Evolutionary conservation across 2,888 invertebrate genomes (phyloP).

Genomic region (Seira musarum): DNA sequence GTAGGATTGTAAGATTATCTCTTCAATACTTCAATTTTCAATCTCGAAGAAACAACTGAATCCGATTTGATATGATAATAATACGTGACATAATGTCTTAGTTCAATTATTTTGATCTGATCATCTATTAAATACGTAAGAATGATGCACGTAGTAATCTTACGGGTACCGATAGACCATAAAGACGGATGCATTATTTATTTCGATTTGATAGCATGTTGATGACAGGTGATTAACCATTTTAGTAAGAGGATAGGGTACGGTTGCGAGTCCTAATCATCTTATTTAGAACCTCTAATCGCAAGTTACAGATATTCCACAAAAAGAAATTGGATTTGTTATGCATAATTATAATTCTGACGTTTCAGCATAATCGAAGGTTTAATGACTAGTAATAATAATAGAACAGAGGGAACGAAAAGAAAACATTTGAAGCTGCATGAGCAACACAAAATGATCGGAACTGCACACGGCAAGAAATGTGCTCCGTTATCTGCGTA

Average conservation of each 20-base stretch:
- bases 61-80: too few relatives aligned
- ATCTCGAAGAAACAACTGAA: too few relatives aligned
- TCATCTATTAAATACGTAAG: background rate
- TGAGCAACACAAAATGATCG: background rate
- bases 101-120: background rate
- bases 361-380: too few relatives aligned
- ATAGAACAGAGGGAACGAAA: background rate
- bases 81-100: background rate
- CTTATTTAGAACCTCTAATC: background rate
- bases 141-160: too few relatives aligned
- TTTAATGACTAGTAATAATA: too few relatives aligned
- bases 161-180: too few relatives aligned
- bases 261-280: too few relatives aligned
- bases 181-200: too few relatives aligned
- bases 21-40: too few relatives aligned
- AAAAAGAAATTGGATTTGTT: background rate
- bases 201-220: too few relatives aligned
- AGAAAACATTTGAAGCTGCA: background rate
- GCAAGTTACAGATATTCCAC: background rate
- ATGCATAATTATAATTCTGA: background rate
- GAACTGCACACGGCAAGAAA: slow-evolving; percentile 27
- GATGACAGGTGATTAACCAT: background rate
- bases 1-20: too few relatives aligned
- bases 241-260: background rate
- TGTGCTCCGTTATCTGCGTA: slow-evolving; percentile 14